These are phyloP conservation scores for Onychorhynchus coronatus DNA, from an alignment of 2,113 vertebrate genomes.

Conservation along the genomic window DNA sequence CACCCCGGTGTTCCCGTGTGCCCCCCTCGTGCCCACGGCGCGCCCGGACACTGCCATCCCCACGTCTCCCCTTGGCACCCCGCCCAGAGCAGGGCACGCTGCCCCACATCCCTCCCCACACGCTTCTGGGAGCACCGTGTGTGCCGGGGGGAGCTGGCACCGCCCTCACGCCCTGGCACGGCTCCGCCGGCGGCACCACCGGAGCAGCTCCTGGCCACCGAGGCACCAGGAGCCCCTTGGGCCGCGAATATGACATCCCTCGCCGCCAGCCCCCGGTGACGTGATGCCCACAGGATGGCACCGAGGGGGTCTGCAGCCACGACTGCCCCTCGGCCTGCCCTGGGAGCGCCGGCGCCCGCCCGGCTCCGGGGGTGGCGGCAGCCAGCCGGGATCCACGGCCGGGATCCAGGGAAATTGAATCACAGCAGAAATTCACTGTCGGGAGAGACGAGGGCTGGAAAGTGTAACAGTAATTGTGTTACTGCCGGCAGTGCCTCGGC, in stretches of 20 bases:
- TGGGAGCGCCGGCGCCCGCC: background rate
- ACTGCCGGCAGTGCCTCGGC: background rate
- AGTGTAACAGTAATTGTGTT: background rate
- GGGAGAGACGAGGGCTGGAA: background rate
- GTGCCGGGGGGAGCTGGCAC: background rate
- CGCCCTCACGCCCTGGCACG: rapidly evolving
- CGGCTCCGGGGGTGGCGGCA: background rate
- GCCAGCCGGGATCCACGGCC: background rate
- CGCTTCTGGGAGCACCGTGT: rapidly evolving
- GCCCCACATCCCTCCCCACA: rapidly evolving
- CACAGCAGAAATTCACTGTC: background rate
- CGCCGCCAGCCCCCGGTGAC: background rate
- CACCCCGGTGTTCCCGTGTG: background rate
- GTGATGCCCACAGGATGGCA: background rate
- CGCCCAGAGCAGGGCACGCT: rapidly evolving
- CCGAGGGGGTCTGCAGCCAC: rapidly evolving
- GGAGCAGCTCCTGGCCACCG: rapidly evolving
- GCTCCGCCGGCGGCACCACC: rapidly evolving
- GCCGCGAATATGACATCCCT: rapidly evolving
- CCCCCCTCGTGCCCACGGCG: rapidly evolving
- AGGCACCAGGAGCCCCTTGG: rapidly evolving
- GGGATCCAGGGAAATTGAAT: background rate
- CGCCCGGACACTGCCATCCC: no score
- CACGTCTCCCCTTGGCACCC: rapidly evolving
- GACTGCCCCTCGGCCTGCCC: background rate